Conservation (phyloP, 2,113 vertebrate species). For the Corythoichthys intestinalis region DNA sequence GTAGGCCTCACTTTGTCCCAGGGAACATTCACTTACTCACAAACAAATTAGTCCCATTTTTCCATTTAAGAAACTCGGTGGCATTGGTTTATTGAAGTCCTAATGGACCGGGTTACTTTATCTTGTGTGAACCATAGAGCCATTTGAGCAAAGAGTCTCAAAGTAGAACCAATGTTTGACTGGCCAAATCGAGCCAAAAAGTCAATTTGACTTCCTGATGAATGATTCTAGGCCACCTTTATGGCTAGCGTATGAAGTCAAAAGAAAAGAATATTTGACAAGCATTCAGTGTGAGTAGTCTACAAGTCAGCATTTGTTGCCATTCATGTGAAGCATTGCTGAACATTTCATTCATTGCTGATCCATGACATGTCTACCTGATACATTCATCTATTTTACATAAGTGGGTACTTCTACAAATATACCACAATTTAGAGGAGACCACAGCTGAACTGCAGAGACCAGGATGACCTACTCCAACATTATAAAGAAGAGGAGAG, state of each 20-base stretch:
- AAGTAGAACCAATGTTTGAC: constrained; percentile 16
- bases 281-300: constrained; percentile 26
- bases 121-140: constrained; percentile 30
- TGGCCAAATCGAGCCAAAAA: constrained; percentile 23
- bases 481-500: neutral
- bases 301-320: constrained; percentile 55
- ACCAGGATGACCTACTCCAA: constrained; percentile 11
- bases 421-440: constrained; percentile 3
- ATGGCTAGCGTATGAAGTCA: constrained; percentile 23
- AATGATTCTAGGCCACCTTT: constrained; percentile 22
- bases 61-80: constrained; percentile 25
- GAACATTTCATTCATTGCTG: constrained; percentile 28
- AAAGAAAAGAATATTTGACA: constrained; percentile 26
- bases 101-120: constrained; percentile 47
- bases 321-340: constrained; percentile 37
- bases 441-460: constrained; percentile 3
- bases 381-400: constrained; percentile 20
- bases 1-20: constrained; percentile 24
- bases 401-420: constrained; percentile 11
- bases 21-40: constrained; percentile 16
- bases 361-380: constrained; percentile 1
- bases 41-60: constrained; percentile 47
- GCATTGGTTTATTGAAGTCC: constrained; percentile 31
- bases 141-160: constrained; percentile 25
- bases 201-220: constrained; percentile 34